phyloP scores from a whole-genome alignment of 92 coral and sea anemone genomes.

The Actinostola sp. region DNA sequence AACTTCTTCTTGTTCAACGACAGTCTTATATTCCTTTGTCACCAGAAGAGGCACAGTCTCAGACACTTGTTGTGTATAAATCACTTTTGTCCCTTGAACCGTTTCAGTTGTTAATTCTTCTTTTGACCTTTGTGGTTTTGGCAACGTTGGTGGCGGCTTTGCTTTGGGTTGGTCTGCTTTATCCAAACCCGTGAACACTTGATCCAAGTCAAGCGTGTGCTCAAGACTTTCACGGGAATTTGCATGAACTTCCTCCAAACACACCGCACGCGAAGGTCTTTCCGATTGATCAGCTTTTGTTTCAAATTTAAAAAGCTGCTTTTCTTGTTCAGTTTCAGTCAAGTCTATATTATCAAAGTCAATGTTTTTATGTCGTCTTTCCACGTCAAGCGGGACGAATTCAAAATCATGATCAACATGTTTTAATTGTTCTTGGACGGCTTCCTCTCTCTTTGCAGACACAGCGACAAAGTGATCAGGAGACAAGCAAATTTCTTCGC shows the following conservation, averaged over 20 bases:
- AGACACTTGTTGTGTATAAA: neutral
- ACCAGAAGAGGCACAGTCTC: slow-evolving; percentile 9
- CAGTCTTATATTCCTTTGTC: slow-evolving; percentile 2
- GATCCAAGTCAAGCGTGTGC: slow-evolving; percentile 36
- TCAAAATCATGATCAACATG: slow-evolving; percentile 13
- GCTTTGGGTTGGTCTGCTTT: slow-evolving; percentile 24
- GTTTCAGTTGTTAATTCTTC: neutral
- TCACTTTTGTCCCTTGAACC: neutral
- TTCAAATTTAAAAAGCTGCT: slow-evolving; percentile 42
- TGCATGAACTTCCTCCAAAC: slow-evolving; percentile 12
- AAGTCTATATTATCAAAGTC: slow-evolving; percentile 23
- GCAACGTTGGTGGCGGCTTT: slow-evolving; percentile 30
- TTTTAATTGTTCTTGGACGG: slow-evolving; percentile 16
- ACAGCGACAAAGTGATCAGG: slow-evolving; percentile 27
- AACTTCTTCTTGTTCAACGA: slow-evolving; percentile 1
- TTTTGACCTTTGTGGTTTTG: slow-evolving; percentile 14
- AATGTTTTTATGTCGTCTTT: slow-evolving; percentile 10
- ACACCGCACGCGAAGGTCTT: slow-evolving; percentile 5
- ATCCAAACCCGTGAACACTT: slow-evolving; percentile 16
- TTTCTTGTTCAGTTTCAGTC: slow-evolving; percentile 23
- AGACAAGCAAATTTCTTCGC: neutral
- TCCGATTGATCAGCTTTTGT: neutral
- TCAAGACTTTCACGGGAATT: slow-evolving; percentile 23
- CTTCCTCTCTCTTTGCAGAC: slow-evolving; percentile 17
- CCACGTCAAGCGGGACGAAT: slow-evolving; percentile 19